A percentile compares a stretch with the other conserved stretches of the same genome.
phyloP scores from a whole-genome alignment of 2,797 vertebrate species.

The Alosa sapidissima region DNA sequence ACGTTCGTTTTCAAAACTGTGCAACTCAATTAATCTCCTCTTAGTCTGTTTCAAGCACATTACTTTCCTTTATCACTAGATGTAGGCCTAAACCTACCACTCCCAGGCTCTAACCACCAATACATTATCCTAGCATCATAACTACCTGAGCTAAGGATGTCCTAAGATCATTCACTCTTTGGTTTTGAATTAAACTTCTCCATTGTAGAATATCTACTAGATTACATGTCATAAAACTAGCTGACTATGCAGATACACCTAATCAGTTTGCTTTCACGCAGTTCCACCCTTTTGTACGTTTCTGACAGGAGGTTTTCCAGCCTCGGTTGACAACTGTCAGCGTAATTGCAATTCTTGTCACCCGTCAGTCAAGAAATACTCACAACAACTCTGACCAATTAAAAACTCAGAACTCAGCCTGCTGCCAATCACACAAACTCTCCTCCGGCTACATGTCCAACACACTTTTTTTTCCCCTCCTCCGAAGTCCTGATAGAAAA shows the following conservation, averaged over 20 bases:
- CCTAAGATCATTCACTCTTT: not conserved
- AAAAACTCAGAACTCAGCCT: not conserved
- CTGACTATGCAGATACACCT: not conserved
- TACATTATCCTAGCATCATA: not conserved
- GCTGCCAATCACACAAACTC: not conserved
- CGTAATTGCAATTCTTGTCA: not conserved
- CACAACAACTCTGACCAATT: constrained; percentile 16
- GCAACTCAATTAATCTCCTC: not conserved
- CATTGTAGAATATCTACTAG: not conserved
- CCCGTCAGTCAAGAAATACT: not conserved
- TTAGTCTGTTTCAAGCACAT: not conserved
- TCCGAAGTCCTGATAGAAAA: not conserved
- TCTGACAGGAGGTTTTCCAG: not conserved
- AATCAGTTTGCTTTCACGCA: not conserved
- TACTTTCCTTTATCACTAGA: not conserved
- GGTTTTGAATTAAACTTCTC: not conserved
- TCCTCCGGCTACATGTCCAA: not conserved
- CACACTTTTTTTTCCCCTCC: not conserved
- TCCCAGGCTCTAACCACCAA: not conserved
- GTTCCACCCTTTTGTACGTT: not conserved
- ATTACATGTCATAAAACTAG: not conserved
- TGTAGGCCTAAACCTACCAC: not conserved
- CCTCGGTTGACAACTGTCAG: not conserved
- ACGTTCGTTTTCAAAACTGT: too few species aligned
- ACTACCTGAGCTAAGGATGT: too few species aligned